Conservation (phyloP, 2,113 vertebrate species). For the Pelodiscus sinensis region DNA sequence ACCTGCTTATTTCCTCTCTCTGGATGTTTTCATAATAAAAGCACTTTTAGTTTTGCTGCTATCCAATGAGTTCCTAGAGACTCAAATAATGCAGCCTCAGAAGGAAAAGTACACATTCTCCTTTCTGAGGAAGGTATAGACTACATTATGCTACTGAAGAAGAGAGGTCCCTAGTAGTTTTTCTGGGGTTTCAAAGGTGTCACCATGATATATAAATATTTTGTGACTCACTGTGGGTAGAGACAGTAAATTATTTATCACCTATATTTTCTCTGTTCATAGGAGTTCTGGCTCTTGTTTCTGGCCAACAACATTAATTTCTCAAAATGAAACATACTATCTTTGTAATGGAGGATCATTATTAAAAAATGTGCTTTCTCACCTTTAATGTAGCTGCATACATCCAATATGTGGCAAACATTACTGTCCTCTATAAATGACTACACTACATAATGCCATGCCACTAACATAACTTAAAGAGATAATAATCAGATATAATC, state of each 20-base stretch:
- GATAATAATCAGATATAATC: neutral
- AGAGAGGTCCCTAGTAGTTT: neutral
- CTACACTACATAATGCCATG: neutral
- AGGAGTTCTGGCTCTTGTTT: neutral
- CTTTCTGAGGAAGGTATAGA: neutral
- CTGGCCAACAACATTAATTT: neutral
- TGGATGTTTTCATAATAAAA: conserved; percentile 61
- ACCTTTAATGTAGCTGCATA: neutral
- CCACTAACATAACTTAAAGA: neutral
- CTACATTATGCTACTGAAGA: neutral
- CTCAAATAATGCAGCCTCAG: conserved; percentile 23
- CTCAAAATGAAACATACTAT: neutral
- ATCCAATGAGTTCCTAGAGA: conserved; percentile 26
- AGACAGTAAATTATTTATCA: neutral
- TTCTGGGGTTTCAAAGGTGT: neutral
- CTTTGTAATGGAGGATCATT: neutral
- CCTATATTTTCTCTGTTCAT: neutral
- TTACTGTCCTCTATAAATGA: neutral
- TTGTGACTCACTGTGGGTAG: neutral
- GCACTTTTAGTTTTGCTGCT: conserved; percentile 57
- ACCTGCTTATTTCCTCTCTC: conserved; percentile 70
- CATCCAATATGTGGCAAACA: neutral
- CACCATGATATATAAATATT: neutral
- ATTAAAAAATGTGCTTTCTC: neutral
- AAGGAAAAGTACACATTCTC: neutral